Base-by-base conservation (phyloP, 2,113 vertebrate species). In the Lycocorax pyrrhopterus region DNA sequence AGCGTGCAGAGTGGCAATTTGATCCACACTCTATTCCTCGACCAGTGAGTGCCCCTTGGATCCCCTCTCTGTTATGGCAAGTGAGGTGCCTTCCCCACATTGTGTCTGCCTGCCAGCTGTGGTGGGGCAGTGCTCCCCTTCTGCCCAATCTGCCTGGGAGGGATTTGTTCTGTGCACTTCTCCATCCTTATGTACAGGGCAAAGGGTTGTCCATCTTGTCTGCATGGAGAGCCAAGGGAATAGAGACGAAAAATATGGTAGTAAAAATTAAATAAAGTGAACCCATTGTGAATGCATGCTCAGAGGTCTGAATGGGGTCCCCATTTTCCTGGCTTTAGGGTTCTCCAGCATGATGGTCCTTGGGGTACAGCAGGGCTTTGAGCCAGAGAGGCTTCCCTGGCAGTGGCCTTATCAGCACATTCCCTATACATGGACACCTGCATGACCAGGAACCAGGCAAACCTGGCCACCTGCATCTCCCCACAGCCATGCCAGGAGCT, bases 191-290 rank as follows among this genome's bases (percentile, higher is more conserved):
- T 1, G 11, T 73, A n/a, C 29, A 27, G n/a, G 29, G 22, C 49
- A 49, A 51, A 27, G 23, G 35, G 10, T 5, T 73, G 58, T 68
- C 46, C 1, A 0, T 49, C 47, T 37, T 60, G 12, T 44, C 55
- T 74, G 20, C n/a, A 33, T 6, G 21, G 37, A 87, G 30, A 69
- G 18, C 35, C 52, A 26, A 44, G 12, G 16, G 73, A 72, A 68
- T 22, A 20, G 19, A 87, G 7, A 69, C 15, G 19, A 53, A 96
- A 78, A 81, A 63, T 25, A 46, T 6, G 32, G 27, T 23, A 89
- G 64, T 81, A 83, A 77, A 85, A 58, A 77, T 80, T 18, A 76
- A 94, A 92, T 96, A 90, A 94, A 92, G 51, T 20, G 30, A 92
- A 43, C 17, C 13, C 5, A 1, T 19, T 51, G 12, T 53, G 52